These are phyloP conservation scores for Ctenicera cuprea DNA, from an alignment of 2,888 invertebrate species.

Conservation along the genomic window DNA sequence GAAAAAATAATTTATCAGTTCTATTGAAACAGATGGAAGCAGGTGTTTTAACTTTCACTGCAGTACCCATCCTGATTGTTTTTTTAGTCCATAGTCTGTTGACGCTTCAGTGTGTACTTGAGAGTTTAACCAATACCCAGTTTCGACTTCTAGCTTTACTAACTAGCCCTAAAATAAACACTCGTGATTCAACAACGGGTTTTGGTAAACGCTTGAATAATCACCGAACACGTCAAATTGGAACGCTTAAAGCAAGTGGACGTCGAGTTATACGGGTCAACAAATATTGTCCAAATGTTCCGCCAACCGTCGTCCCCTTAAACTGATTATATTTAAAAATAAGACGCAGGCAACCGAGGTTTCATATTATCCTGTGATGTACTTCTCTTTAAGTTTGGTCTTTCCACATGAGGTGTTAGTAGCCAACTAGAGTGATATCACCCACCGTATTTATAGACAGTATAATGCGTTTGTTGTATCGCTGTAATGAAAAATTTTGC, in stretches of 20 bases:
- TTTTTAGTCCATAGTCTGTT: too few species aligned
- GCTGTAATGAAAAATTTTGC: too few species aligned
- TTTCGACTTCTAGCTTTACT: conserved; percentile 16
- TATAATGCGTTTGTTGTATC: too few species aligned
- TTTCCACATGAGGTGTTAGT: too few species aligned
- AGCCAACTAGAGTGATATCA: too few species aligned
- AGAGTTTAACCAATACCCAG: background rate
- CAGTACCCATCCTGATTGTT: too few species aligned
- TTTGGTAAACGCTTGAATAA: conserved; percentile 12
- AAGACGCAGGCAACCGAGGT: background rate
- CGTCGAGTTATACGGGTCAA: conserved; percentile 21
- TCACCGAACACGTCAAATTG: conserved; percentile 5
- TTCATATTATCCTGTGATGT: background rate
- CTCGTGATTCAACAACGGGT: background rate
- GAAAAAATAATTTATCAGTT: too few species aligned
- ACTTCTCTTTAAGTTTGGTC: background rate
- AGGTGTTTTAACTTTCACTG: background rate
- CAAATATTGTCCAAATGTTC: conserved; percentile 9
- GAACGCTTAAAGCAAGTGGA: conserved; percentile 6
- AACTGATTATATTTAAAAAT: background rate
- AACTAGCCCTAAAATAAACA: conserved; percentile 6
- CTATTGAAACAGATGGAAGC: background rate
- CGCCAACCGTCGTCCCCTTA: background rate
- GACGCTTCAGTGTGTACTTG: too few species aligned
- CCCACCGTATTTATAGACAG: too few species aligned